A percentile compares a stretch with the other conserved stretches of the same genome.
phyloP scores from a whole-genome alignment of 2,888 invertebrate species.

The Phaonia tiefii region DNA sequence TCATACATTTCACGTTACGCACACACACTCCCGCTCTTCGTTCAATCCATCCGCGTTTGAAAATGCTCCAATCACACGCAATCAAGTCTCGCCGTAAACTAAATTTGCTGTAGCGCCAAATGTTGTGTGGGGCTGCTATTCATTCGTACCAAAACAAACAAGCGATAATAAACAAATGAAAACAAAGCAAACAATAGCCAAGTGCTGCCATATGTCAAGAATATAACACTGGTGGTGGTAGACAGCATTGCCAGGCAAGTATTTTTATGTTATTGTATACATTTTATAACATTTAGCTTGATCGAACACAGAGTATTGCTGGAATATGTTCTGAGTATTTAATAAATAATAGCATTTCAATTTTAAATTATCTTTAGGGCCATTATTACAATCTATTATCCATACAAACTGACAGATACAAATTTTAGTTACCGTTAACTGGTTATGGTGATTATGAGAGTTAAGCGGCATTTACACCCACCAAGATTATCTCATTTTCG shows the following conservation, averaged over 20 bases:
- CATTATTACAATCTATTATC: no score
- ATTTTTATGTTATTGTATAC: no score
- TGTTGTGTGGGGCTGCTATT: background rate
- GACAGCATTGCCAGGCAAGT: background rate
- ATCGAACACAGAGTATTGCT: no score
- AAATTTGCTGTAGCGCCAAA: constrained; percentile 44
- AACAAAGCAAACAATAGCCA: background rate
- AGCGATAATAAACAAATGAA: background rate
- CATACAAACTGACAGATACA: no score
- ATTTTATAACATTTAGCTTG: no score
- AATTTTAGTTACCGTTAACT: no score
- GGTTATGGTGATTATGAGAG: no score
- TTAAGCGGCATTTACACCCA: no score
- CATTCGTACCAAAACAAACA: background rate
- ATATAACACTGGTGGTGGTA: background rate
- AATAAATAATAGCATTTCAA: no score
- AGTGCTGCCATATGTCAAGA: background rate
- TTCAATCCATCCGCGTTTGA: background rate
- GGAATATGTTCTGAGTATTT: no score
- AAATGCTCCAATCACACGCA: constrained; percentile 20
- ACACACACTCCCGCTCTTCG: constrained; percentile 1
- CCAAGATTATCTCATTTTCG: no score
- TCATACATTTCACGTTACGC: constrained; percentile 29
- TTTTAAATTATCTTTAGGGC: no score
- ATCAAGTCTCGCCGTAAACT: constrained; percentile 55